Percentiles rank a stretch among this genome's conserved stretches.
Evolutionary conservation across 2,797 vertebrate genomes (phyloP).

Genomic region (Alca torda): DNA sequence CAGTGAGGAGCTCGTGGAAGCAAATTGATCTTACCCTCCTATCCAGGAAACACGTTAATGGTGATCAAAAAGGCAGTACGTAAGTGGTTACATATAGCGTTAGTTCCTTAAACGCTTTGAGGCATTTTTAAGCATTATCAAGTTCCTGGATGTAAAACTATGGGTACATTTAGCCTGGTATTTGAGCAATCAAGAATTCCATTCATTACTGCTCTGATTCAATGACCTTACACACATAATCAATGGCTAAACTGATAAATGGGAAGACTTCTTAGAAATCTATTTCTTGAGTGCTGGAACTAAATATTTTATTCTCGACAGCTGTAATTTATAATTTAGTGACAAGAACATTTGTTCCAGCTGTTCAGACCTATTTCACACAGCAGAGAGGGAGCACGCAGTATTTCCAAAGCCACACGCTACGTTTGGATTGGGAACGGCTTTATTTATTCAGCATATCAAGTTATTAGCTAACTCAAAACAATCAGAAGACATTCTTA

Average conservation of each 20-base stretch:
- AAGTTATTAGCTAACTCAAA: slow-evolving; percentile 61
- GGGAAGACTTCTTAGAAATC: slow-evolving; percentile 69
- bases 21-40: neutral
- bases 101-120: slow-evolving; percentile 18
- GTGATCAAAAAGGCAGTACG: neutral
- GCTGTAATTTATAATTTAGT: slow-evolving; percentile 70
- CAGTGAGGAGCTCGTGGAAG: neutral
- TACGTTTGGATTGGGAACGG: neutral
- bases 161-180: neutral
- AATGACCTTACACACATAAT: slow-evolving; percentile 68
- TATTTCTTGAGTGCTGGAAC: slow-evolving; percentile 64
- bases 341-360: slow-evolving; percentile 64
- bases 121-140: slow-evolving; percentile 33
- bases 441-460: slow-evolving; percentile 58
- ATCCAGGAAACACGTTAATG: neutral
- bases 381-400: neutral
- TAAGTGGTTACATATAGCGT: neutral
- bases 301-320: slow-evolving; percentile 68
- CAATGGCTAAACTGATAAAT: slow-evolving; percentile 75
- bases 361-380: slow-evolving; percentile 44
- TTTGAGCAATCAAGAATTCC: slow-evolving; percentile 29
- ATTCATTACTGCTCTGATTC: slow-evolving; percentile 61
- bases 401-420: slow-evolving; percentile 33
- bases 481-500: slow-evolving; percentile 58
- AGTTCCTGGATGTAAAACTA: slow-evolving; percentile 29